phyloP scores from a whole-genome alignment of 2,113 vertebrate species.

The Brachirus orientalis region DNA sequence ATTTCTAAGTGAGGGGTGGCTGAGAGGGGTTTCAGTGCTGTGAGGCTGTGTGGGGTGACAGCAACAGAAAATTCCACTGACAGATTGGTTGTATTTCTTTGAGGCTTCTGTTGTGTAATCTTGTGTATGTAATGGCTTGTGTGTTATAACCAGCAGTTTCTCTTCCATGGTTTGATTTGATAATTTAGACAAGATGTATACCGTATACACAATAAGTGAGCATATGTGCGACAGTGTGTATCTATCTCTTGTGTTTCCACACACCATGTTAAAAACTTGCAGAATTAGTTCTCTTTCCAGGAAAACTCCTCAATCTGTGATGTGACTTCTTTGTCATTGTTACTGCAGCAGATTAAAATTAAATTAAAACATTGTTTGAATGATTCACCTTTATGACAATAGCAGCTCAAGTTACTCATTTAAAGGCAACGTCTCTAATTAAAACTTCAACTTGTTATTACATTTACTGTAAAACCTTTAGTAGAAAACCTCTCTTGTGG shows the following conservation, averaged over 20 bases:
- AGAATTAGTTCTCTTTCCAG: constrained; percentile 5
- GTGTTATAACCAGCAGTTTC: constrained; percentile 14
- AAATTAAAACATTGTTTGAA: too few relatives aligned
- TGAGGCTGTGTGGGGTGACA: constrained; percentile 9
- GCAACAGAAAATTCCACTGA: constrained; percentile 16
- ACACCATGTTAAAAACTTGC: too few relatives aligned
- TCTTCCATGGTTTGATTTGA: background rate
- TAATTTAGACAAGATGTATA: constrained; percentile 1
- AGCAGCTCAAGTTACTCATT: too few relatives aligned
- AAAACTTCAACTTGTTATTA: too few relatives aligned
- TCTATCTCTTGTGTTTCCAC: background rate
- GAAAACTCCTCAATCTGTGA: constrained; percentile 1
- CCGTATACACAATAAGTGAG: background rate
- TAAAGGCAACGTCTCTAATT: too few relatives aligned
- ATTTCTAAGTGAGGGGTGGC: background rate
- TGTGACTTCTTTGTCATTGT: constrained; percentile 12
- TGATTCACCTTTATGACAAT: too few relatives aligned
- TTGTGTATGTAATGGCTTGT: constrained; percentile 10
- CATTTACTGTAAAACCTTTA: too few relatives aligned
- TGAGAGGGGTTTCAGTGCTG: constrained; percentile 3
- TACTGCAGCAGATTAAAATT: constrained; percentile 8
- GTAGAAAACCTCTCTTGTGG: too few relatives aligned
- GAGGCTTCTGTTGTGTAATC: constrained; percentile 19
- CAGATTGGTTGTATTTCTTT: constrained; percentile 15
- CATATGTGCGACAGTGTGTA: background rate